Evolutionary conservation across 1,140 invertebrate genomes (phyloP), one percentile per base, ranked within the genome.

Genomic region (Dysdera silvatica): DNA sequence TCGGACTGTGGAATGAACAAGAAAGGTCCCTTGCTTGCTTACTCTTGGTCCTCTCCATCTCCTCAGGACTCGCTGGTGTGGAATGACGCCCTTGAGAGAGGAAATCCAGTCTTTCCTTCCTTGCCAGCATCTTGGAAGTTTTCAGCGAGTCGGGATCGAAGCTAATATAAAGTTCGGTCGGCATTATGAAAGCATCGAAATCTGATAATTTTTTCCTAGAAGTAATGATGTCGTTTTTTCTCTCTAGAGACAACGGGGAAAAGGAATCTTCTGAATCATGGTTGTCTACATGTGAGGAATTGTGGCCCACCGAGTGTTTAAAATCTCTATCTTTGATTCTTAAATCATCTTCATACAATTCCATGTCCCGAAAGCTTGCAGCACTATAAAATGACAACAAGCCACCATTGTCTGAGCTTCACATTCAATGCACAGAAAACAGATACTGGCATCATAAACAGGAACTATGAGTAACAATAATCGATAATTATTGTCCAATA

Each of bases 11-110:
- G 49, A 67, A 71, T 56, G 68, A 43, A 59, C 68, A 64, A 66
- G 70, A 60, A 67, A 68, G 56, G 76, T 76, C 57, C 76, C 66
- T 67, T 3, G 55, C 10, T 28, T 55, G 58, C 59, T 67, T 70
- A 20, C 61, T 63, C 23, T 41, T 73, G 54, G 80, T 77, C 61
- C 78, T 71, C 65, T 81, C 76, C 71, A 77, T 79, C 70, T 86
- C 83, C 75, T 84, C 84, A 7, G 88, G 88, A 73, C 87, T 89
- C 60, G 86, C 88, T 28, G 88, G 88, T 70, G 89, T 85, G 10
- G 88, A 90, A 71, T 68, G 77, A 70, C 45, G 48, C 6, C 65
- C 60, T 8, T 26, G 20, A 7, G 48, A 31, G n/a, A 80, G 74
- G 68, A 76, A 79, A 67, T 82, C 80, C 6, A 85, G 80, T 73